These are phyloP conservation scores for Stramonita haemastoma DNA, from an alignment of 2,888 invertebrate species.

Conservation along the genomic window DNA sequence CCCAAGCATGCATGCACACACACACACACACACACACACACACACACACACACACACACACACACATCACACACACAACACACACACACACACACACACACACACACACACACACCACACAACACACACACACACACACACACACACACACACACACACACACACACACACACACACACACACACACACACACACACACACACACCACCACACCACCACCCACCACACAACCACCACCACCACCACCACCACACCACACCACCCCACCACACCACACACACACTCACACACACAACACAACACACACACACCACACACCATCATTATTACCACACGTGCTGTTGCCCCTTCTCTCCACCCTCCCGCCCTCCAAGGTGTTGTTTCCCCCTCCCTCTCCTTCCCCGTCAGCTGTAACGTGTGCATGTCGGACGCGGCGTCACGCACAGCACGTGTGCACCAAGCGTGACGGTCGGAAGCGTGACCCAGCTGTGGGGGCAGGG, in stretches of 20 bases:
- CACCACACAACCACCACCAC: not conserved
- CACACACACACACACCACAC: not conserved
- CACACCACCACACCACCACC: not conserved
- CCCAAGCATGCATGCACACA: not conserved
- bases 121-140: not conserved
- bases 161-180: not conserved
- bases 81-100: not conserved
- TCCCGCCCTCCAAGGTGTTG: not conserved
- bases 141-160: slow-evolving; percentile 21
- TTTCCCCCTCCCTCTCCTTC: not conserved
- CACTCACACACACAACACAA: not conserved
- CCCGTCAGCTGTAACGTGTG: not conserved
- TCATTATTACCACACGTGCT: not conserved
- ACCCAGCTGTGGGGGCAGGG: not conserved
- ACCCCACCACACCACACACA: not conserved
- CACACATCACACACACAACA: not conserved
- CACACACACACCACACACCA: too few species aligned
- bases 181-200: not conserved
- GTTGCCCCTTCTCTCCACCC: not conserved
- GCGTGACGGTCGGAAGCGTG: not conserved
- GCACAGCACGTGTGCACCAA: slow-evolving; percentile 1
- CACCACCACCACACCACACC: not conserved
- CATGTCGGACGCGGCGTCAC: slow-evolving; percentile 35
- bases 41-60: slow-evolving; percentile 13
- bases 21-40: slow-evolving; percentile 23